Percentiles rank a stretch among this genome's conserved stretches.
Evolutionary conservation across 2,113 vertebrate genomes (phyloP).

Genomic region (Dendrocopos noguchii): DNA sequence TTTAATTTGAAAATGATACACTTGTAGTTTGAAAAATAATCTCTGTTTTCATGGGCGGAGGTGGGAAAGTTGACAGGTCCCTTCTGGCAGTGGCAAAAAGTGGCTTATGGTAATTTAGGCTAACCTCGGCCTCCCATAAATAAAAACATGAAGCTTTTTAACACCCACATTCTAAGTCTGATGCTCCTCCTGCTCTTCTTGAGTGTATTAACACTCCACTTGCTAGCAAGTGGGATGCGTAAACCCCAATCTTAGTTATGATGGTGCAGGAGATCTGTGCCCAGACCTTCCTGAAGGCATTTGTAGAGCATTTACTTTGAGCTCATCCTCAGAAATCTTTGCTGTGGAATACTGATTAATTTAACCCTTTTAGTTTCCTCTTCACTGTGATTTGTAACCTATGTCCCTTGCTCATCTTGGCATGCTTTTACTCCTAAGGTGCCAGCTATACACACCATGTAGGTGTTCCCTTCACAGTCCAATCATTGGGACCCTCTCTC

Average conservation of each 20-base stretch:
- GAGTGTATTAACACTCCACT: constrained; percentile 2
- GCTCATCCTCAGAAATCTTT: background rate
- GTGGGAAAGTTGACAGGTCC: constrained; percentile 11
- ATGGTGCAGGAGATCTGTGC: background rate
- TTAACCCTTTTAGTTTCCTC: background rate
- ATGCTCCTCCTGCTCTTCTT: background rate
- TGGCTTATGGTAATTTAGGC: background rate
- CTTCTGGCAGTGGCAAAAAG: background rate
- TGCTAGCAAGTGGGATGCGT: background rate
- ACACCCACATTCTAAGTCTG: background rate
- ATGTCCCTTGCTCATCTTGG: background rate
- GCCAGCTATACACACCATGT: rapidly evolving
- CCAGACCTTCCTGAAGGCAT: background rate
- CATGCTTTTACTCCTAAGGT: background rate
- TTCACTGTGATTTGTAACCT: background rate
- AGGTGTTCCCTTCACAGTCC: background rate
- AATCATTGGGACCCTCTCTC: background rate
- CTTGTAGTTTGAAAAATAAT: constrained; percentile 14
- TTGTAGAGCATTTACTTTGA: background rate
- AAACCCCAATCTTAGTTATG: background rate
- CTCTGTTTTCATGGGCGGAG: background rate
- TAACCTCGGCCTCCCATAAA: background rate
- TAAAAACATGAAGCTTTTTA: constrained; percentile 1
- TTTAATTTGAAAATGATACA: constrained; percentile 22
- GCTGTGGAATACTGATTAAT: background rate